Percentiles rank a stretch among this genome's conserved stretches.
phyloP scores from a whole-genome alignment of 1,140 invertebrate genomes.

The Aphaenogaster rudis region DNA sequence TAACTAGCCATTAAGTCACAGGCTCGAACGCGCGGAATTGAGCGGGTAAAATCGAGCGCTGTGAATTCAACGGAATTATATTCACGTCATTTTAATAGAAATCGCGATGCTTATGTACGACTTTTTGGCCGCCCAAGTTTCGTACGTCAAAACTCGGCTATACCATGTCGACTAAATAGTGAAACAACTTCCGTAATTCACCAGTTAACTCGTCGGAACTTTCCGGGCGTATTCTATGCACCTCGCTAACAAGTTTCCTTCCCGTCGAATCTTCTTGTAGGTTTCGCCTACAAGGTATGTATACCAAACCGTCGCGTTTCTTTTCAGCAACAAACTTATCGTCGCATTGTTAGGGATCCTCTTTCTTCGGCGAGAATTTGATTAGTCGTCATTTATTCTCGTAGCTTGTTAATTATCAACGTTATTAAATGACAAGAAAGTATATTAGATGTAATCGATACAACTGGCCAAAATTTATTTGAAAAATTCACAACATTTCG shows the following conservation, averaged over 20 bases:
- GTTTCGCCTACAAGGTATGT: background rate
- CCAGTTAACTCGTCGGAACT: conserved; percentile 20
- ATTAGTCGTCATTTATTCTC: background rate
- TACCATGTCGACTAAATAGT: background rate
- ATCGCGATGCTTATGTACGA: background rate
- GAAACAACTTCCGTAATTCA: conserved; percentile 34
- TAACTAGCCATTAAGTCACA: background rate
- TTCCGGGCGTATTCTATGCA: conserved; percentile 21
- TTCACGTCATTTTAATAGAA: background rate
- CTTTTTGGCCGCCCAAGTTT: conserved; percentile 11
- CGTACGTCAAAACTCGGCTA: conserved; percentile 5
- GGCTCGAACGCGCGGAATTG: background rate
- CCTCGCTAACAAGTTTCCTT: conserved; percentile 13
- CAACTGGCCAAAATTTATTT: no score
- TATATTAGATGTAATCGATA: no score
- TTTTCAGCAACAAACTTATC: background rate
- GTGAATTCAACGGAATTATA: background rate
- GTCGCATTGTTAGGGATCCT: background rate
- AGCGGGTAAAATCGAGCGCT: background rate
- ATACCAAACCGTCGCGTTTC: background rate
- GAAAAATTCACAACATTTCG: no score
- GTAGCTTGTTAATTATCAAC: background rate
- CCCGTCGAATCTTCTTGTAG: background rate
- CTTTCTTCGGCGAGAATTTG: background rate
- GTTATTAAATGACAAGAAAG: background rate